Conservation (phyloP, 2,797 vertebrate genomes). For the Sciaenops ocellatus region DNA sequence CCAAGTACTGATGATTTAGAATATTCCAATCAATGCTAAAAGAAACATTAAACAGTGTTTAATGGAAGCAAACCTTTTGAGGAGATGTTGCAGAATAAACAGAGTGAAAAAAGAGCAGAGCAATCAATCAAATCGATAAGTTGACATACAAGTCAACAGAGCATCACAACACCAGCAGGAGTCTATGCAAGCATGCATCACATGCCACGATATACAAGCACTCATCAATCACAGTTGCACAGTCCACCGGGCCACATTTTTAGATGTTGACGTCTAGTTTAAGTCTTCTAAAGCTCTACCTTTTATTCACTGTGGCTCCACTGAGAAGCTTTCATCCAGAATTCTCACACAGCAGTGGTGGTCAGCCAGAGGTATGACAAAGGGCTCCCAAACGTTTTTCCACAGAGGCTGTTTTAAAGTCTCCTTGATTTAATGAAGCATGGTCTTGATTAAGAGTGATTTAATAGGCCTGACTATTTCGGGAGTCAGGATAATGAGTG, state of each 20-base stretch:
- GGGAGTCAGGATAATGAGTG: slow-evolving; percentile 78
- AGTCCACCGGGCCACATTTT: neutral
- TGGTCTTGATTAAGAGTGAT: slow-evolving; percentile 78
- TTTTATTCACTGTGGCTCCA: neutral
- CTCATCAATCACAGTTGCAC: slow-evolving; percentile 26
- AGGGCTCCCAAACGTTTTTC: slow-evolving; percentile 44
- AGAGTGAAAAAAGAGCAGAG: slow-evolving; percentile 13
- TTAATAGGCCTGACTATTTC: slow-evolving; percentile 80
- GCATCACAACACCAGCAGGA: slow-evolving; percentile 26
- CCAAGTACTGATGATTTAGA: slow-evolving; percentile 7
- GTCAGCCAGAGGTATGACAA: slow-evolving; percentile 48
- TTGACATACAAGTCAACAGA: neutral
- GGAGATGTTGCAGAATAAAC: slow-evolving; percentile 16
- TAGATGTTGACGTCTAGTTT: slow-evolving; percentile 18
- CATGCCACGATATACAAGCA: neutral
- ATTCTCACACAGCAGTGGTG: slow-evolving; percentile 15
- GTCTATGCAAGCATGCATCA: neutral
- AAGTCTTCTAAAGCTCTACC: slow-evolving; percentile 3
- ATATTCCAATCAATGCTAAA: slow-evolving; percentile 27
- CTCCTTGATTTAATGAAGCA: slow-evolving; percentile 74
- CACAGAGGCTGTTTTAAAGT: slow-evolving; percentile 59
- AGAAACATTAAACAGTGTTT: neutral
- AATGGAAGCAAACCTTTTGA: slow-evolving; percentile 6
- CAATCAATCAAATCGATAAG: slow-evolving; percentile 28
- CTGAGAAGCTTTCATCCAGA: slow-evolving; percentile 27